These are phyloP conservation scores for Ecdyonurus torrentis DNA, from an alignment of 2,888 invertebrate species.

Conservation along the genomic window DNA sequence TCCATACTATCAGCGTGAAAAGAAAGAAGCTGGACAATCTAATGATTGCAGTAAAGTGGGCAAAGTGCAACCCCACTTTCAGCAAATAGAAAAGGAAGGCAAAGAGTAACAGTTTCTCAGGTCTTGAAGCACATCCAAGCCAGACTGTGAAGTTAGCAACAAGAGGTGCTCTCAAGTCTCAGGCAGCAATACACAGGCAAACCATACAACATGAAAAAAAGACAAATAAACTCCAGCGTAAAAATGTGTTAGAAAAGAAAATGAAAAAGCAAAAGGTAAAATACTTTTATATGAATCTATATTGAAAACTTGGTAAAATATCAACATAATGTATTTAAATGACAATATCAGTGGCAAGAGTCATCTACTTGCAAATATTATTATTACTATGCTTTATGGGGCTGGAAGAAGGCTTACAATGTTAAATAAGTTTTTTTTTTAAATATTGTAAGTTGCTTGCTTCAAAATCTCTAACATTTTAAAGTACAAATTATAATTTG, in stretches of 20 bases:
- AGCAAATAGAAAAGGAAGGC: not conserved
- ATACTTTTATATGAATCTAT: too few species aligned
- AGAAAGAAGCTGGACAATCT: constrained; percentile 17
- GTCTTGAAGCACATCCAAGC: not conserved
- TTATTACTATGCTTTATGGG: too few species aligned
- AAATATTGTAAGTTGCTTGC: too few species aligned
- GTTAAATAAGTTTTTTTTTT: too few species aligned
- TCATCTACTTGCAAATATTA: too few species aligned
- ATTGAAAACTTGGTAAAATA: too few species aligned
- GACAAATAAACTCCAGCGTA: not conserved
- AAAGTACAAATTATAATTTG: too few species aligned
- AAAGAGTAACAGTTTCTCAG: too few species aligned
- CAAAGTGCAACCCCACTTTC: not conserved
- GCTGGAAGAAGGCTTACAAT: too few species aligned
- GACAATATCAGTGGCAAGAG: too few species aligned
- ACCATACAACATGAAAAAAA: not conserved
- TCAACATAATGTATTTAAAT: too few species aligned
- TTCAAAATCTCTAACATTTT: too few species aligned
- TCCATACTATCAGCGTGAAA: constrained; percentile 33
- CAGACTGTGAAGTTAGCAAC: not conserved
- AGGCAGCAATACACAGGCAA: not conserved
- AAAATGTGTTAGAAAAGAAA: not conserved
- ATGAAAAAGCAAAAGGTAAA: not conserved
- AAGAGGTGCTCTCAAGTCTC: not conserved
- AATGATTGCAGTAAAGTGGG: not conserved